Evolutionary conservation across 1,140 invertebrate species (phyloP).

Genomic region (Drosophila leontia): DNA sequence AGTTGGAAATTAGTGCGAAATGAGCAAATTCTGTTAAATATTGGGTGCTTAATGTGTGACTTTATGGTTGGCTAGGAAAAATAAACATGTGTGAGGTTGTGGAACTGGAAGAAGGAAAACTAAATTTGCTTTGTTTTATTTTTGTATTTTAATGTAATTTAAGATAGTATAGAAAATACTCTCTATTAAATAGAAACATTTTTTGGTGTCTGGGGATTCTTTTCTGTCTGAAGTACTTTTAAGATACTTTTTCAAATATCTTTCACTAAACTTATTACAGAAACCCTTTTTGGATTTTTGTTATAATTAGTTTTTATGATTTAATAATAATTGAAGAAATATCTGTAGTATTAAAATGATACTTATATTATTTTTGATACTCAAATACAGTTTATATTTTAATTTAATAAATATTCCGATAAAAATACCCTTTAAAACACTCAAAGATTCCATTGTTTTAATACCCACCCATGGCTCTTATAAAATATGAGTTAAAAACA

Average conservation of each 20-base stretch:
- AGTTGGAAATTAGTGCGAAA: conserved; percentile 71
- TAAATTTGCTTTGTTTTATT: neutral
- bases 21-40: conserved; percentile 65
- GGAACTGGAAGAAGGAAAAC: neutral
- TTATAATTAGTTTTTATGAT: no score
- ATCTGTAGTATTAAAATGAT: no score
- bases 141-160: neutral
- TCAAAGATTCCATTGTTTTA: conserved; percentile 19
- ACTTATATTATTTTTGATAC: no score
- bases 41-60: conserved; percentile 71
- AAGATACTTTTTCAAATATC: no score
- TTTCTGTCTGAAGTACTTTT: no score
- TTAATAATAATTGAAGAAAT: no score
- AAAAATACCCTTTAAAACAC: neutral
- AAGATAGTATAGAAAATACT: neutral
- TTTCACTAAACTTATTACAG: no score
- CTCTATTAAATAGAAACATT: neutral
- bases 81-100: conserved; percentile 31
- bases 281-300: no score
- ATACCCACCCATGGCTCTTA: neutral
- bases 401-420: no score
- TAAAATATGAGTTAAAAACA: conserved; percentile 45
- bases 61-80: conserved; percentile 53
- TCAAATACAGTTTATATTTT: no score
- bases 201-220: no score